These are phyloP conservation scores for Mormyrops attenuatus DNA, from an alignment of 2,797 vertebrate species.

Conservation along the genomic window DNA sequence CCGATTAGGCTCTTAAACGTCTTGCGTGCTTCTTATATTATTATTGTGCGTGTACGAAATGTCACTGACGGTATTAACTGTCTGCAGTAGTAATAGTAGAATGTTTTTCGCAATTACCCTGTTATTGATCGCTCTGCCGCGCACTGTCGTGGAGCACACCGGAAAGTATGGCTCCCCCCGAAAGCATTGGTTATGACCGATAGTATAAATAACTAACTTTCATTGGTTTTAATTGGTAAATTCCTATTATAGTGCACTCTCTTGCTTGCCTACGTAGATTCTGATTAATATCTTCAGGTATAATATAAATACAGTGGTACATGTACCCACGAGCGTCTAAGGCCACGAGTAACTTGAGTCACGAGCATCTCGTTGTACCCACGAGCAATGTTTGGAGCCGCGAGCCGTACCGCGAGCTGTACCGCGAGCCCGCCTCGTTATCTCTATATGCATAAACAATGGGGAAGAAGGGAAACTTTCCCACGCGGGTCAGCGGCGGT, in stretches of 20 bases:
- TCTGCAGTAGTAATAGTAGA: background rate
- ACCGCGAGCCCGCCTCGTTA: no score
- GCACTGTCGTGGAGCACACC: background rate
- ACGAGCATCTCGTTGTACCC: no score
- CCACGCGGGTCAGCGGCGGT: no score
- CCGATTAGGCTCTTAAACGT: background rate
- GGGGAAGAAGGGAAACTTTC: no score
- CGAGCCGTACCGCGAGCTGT: no score
- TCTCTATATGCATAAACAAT: no score
- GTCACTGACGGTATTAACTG: background rate
- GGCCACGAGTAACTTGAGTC: no score
- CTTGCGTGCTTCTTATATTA: background rate
- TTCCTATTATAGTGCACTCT: background rate
- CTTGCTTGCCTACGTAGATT: background rate
- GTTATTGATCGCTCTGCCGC: background rate
- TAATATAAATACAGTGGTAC: background rate
- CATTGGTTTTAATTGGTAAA: background rate
- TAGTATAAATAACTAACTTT: background rate
- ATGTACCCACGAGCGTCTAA: no score
- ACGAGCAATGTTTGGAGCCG: no score
- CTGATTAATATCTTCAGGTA: background rate
- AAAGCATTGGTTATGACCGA: no score
- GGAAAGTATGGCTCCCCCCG: no score
- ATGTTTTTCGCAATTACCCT: background rate
- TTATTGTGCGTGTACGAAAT: background rate